These are phyloP conservation scores for Oreochromis spilurus DNA, from an alignment of 2,113 vertebrate genomes.

Conservation along the genomic window DNA sequence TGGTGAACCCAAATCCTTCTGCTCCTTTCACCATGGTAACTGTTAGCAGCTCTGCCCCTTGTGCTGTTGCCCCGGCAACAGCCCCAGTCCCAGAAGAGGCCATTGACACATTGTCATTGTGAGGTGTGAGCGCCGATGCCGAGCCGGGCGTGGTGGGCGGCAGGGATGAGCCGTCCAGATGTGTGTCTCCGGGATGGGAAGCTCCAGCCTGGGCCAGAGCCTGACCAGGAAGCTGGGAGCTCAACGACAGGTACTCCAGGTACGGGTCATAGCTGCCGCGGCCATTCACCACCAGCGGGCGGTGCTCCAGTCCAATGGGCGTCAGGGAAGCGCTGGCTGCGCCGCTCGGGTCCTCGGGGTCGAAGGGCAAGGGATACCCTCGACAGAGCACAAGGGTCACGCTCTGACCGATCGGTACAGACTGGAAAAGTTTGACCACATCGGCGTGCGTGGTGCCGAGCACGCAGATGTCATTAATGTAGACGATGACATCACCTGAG, in stretches of 20 bases:
- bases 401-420: constrained; percentile 96
- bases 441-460: constrained; percentile 98
- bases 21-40: constrained; percentile 98
- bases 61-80: constrained; percentile 42
- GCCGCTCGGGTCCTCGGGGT: constrained; percentile 86
- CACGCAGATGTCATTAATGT: constrained; percentile 99
- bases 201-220: constrained; percentile 77
- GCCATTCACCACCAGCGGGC: constrained; percentile 90
- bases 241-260: constrained; percentile 97
- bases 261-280: constrained; percentile 96
- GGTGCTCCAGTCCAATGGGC: constrained; percentile 91
- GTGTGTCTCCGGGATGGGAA: constrained; percentile 88
- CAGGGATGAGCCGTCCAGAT: constrained; percentile 91
- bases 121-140: constrained; percentile 70
- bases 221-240: constrained; percentile 90
- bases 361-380: constrained; percentile 96
- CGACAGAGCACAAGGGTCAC: constrained; percentile 96
- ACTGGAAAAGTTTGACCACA: constrained; percentile 99
- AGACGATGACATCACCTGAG: constrained; percentile 98
- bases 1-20: constrained; percentile 98
- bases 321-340: constrained; percentile 82
- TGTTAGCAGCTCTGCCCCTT: constrained; percentile 89
- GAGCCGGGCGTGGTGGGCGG: constrained; percentile 75
- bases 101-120: constrained; percentile 95
- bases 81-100: constrained; percentile 89